Evolutionary conservation across 1,140 invertebrate species (phyloP), one percentile per base, ranked within the genome.

Genomic region (Dendrolimus kikuchii): DNA sequence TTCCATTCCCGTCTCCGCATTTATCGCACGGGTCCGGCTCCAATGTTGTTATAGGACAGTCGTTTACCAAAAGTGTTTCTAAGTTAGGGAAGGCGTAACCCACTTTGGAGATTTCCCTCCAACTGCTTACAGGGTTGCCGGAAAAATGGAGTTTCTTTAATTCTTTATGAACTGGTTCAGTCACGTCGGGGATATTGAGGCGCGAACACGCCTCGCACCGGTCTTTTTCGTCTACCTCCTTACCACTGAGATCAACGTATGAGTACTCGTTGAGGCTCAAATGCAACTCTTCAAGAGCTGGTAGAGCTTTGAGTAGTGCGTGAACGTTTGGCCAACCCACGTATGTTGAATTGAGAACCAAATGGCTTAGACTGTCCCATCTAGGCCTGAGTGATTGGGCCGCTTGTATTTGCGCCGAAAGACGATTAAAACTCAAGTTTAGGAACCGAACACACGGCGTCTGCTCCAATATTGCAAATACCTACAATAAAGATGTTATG

Each of bases 361-460:
- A 86, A 73, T 93, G 93, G 51, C 89, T 92, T 5, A 96, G 85
- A 55, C 91, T 90, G 9, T 92, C 89, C 84, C 90, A 92, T 48
- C 88, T 86, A 0, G 89, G 89, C n/a, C 75, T 71, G 36, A 86
- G 60, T 5, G 81, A 70, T 58, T 90, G 83, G 10, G 81, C 68
- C 50, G 88, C 75, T 66, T 89, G 88, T n/a, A 93, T 73, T 36
- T 92, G 90, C 38, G 92, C 91, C 7, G 90, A 90, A 7, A 98
- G 85, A 49, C 91, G 90, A 78, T 98, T 98, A 83, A 96, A 96
- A 74, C 95, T 97, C 55, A 98, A 85, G 80, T 98, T 98, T 5
- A 97, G 90, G 82, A 97, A 97, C 69, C 94, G 92, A 43, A 98
- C 91, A 62, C 92, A 91, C 5, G 95, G 95, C 90, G 96, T 96